Evolutionary conservation across 23 tunicate genomes (phyloP).

Genomic region (Halocynthia aurantium): DNA sequence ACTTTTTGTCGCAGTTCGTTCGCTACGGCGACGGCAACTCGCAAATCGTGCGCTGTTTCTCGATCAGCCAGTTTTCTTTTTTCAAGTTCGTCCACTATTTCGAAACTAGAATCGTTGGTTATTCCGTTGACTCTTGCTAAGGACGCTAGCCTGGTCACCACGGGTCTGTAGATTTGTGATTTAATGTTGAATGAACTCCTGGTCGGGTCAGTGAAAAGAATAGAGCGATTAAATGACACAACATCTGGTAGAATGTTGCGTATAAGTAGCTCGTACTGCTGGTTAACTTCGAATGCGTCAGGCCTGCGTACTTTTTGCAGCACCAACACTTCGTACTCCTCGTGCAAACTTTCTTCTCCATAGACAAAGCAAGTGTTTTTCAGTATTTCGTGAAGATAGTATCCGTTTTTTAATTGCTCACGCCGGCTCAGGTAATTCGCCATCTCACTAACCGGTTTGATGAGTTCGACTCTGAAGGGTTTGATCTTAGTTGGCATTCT

Average conservation of each 20-base stretch:
- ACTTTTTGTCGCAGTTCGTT: conserved; percentile 20
- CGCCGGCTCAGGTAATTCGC: conserved; percentile 15
- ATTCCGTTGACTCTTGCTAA: too few relatives aligned
- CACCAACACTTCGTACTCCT: conserved; percentile 7
- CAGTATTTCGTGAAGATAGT: conserved; percentile 28
- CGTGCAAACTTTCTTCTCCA: conserved; percentile 16
- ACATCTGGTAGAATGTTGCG: too few relatives aligned
- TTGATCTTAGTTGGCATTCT: conserved; percentile 25
- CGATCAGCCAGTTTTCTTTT: not conserved
- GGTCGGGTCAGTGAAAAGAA: too few relatives aligned
- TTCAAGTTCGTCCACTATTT: conserved; percentile 10
- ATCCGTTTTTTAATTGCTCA: conserved; percentile 22
- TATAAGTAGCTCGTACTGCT: too few relatives aligned
- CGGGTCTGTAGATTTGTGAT: too few relatives aligned
- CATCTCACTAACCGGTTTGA: conserved; percentile 37
- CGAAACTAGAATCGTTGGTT: not conserved
- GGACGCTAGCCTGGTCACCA: too few relatives aligned
- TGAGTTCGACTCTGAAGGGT: conserved; percentile 26
- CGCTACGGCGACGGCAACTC: conserved; percentile 24
- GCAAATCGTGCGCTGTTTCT: conserved; percentile 23
- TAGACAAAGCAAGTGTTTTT: conserved; percentile 32
- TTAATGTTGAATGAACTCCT: too few relatives aligned
- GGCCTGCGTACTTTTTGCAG: too few relatives aligned
- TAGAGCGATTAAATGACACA: too few relatives aligned
- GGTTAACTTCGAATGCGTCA: too few relatives aligned